phyloP scores from a whole-genome alignment of 2,888 invertebrate species.

The Cinara cedri region DNA sequence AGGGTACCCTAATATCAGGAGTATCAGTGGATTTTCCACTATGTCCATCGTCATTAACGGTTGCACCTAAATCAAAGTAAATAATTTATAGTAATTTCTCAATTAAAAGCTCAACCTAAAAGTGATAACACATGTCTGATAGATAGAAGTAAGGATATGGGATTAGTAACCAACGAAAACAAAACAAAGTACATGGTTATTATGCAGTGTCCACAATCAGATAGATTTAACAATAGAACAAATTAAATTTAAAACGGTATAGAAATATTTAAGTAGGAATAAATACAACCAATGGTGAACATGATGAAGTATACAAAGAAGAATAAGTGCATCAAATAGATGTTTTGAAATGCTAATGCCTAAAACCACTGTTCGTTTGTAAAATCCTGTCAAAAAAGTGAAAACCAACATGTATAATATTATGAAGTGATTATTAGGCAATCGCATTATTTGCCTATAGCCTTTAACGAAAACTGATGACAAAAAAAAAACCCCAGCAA shows the following conservation, averaged over 20 bases:
- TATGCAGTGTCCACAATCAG: background rate
- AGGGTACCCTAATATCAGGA: no score
- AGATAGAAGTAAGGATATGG: background rate
- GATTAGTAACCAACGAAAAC: background rate
- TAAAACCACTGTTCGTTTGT: background rate
- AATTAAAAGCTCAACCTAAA: no score
- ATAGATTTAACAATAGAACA: no score
- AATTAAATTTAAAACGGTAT: conserved; percentile 1
- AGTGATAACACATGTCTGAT: background rate
- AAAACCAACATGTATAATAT: conserved; percentile 8
- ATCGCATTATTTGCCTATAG: background rate
- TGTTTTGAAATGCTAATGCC: conserved; percentile 7
- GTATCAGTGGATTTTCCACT: no score
- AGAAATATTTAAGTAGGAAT: background rate
- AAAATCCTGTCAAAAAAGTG: no score
- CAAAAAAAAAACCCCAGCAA: conserved; percentile 8
- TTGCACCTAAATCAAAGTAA: no score
- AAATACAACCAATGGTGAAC: background rate
- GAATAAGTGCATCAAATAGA: background rate
- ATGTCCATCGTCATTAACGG: no score
- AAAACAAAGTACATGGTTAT: conserved; percentile 1
- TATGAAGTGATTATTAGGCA: background rate
- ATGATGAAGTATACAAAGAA: background rate
- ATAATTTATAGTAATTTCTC: no score
- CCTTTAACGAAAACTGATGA: background rate